A percentile compares a stretch with the other conserved stretches of the same genome.
Evolutionary conservation across 37 sponge, comb jelly and placozoan species (phyloP).

Genomic region (Cliona cf. orientalis): DNA sequence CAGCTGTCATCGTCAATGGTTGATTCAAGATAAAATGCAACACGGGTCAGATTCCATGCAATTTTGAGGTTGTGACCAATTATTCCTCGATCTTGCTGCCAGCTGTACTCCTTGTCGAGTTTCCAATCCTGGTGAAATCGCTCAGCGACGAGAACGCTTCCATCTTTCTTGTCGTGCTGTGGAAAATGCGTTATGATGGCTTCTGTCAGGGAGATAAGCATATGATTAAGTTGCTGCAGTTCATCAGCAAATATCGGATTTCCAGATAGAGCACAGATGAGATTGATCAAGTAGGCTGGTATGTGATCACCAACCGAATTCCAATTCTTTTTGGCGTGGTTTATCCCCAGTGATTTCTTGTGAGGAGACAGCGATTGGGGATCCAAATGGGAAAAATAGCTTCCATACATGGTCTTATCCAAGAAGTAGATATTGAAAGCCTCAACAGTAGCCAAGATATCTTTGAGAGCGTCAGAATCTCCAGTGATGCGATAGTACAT

Average conservation of each 20-base stretch:
- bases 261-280: constrained; percentile 20
- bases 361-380: constrained; percentile 15
- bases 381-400: constrained; percentile 17
- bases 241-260: not conserved
- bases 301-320: constrained; percentile 34
- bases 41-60: constrained; percentile 27
- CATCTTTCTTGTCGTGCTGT: not conserved
- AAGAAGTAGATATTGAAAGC: constrained; percentile 26
- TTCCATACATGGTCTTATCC: constrained; percentile 4
- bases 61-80: constrained; percentile 29
- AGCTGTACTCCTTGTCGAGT: constrained; percentile 10
- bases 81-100: constrained; percentile 34
- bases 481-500: constrained; percentile 35
- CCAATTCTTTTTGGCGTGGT: constrained; percentile 16
- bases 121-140: constrained; percentile 25
- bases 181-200: constrained; percentile 27
- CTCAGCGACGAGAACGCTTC: constrained; percentile 7
- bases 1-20: not conserved
- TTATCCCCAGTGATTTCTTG: not conserved
- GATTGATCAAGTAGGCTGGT: constrained; percentile 27
- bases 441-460: constrained; percentile 16
- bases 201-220: not conserved
- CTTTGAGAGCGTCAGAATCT: not conserved
- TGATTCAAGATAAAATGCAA: constrained; percentile 20
- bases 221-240: not conserved